Base-by-base conservation (phyloP, 2,888 invertebrate species). In the Sminthurides aquaticus region DNA sequence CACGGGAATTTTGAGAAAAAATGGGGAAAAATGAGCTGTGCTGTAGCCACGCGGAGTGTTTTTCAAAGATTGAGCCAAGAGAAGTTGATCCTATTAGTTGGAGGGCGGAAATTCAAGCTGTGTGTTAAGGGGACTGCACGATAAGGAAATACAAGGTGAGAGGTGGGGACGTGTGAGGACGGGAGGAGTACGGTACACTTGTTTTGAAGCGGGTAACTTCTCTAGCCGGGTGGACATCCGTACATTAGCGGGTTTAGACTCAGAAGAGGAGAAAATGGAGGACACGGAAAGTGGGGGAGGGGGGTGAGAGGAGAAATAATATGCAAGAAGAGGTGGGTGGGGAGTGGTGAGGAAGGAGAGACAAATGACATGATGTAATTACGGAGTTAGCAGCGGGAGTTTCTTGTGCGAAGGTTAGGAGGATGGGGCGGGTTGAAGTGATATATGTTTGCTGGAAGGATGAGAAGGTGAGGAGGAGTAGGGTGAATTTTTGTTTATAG, bases 11-110 rank as follows among this genome's bases (percentile, higher is more conserved):
- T n/a, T n/a, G n/a, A n/a, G n/a, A n/a, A n/a, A n/a, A n/a, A n/a
- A n/a, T n/a, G n/a, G n/a, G n/a, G n/a, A n/a, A n/a, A n/a, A n/a
- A n/a, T n/a, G n/a, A n/a, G n/a, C n/a, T n/a, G n/a, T n/a, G n/a
- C n/a, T n/a, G n/a, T n/a, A n/a, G n/a, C n/a, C n/a, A n/a, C n/a
- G n/a, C n/a, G n/a, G n/a, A n/a, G n/a, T n/a, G n/a, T n/a, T n/a
- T n/a, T n/a, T n/a, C n/a, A n/a, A n/a, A n/a, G n/a, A n/a, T n/a
- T n/a, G n/a, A n/a, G n/a, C n/a, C n/a, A n/a, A n/a, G 34, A 28
- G 28, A 28, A 54, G 52, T 29, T 61, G 61, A 61, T 61, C 61
- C 61, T 54, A 61, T 61, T 61, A 61, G n/a, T 54, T n/a, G 54
- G 56, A 25, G 27, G 49, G 27, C 34, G n/a, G 54, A 29, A 61